Percentiles rank a stretch among this genome's conserved stretches.
phyloP scores from a whole-genome alignment of 2,888 invertebrate genomes.

The Drosophila cyrtoloma region DNA sequence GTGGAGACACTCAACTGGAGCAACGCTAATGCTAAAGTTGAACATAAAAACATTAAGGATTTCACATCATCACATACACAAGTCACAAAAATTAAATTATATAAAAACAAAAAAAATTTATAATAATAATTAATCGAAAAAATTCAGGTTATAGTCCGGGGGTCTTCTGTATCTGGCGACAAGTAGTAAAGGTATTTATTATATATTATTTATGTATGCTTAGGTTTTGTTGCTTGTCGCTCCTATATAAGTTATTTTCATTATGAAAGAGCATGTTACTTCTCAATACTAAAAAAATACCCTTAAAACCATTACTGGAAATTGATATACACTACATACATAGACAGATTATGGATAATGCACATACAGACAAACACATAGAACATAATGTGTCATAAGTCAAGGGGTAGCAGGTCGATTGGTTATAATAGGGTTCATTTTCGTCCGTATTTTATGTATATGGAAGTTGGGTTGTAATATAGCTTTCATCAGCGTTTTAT shows the following conservation, averaged over 20 bases:
- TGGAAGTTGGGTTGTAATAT: neutral
- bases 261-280: conserved; percentile 60
- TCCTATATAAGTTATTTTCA: conserved; percentile 26
- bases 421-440: conserved; percentile 1
- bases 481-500: conserved; percentile 5
- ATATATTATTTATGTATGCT: conserved; percentile 2
- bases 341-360: conserved; percentile 25
- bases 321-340: conserved; percentile 51
- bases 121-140: conserved; percentile 3
- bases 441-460: neutral
- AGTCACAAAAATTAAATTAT: conserved; percentile 18
- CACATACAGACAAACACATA: conserved; percentile 14
- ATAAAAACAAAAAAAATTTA: conserved; percentile 2
- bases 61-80: conserved; percentile 16
- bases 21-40: conserved; percentile 46
- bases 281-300: conserved; percentile 65
- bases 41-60: conserved; percentile 31
- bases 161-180: conserved; percentile 9
- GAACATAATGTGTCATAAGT: conserved; percentile 35
- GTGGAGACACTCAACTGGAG: conserved; percentile 45
- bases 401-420: conserved; percentile 14
- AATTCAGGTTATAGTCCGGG: conserved; percentile 14
- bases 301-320: conserved; percentile 71
- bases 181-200: neutral
- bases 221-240: conserved; percentile 8